Evolutionary conservation across 1,140 invertebrate genomes (phyloP).

Genomic region (Zaprionus lachaisei): DNA sequence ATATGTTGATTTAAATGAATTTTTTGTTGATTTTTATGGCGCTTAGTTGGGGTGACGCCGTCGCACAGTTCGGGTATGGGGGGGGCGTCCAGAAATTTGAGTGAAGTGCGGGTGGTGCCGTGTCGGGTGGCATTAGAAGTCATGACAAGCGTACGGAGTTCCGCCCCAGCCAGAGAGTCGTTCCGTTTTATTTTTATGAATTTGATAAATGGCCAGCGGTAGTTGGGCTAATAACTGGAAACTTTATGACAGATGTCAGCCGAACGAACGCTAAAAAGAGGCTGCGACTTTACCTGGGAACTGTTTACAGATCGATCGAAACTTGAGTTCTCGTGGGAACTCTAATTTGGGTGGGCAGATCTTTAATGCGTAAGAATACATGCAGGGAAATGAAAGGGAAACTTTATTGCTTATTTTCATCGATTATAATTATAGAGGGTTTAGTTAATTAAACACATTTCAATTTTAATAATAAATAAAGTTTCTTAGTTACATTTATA

Average conservation of each 20-base stretch:
- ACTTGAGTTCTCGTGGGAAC: slow-evolving; percentile 17
- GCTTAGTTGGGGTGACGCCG: slow-evolving; percentile 44
- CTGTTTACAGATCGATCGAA: slow-evolving; percentile 33
- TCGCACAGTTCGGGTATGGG: not conserved
- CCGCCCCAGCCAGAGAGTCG: slow-evolving; percentile 1
- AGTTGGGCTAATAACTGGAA: slow-evolving; percentile 74
- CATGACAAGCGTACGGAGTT: slow-evolving; percentile 34
- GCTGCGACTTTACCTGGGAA: slow-evolving; percentile 36
- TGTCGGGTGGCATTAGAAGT: slow-evolving; percentile 64
- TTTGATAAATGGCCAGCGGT: slow-evolving; percentile 73
- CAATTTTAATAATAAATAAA: no score
- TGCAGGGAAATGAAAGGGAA: not conserved
- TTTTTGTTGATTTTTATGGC: slow-evolving; percentile 82
- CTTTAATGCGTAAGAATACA: not conserved
- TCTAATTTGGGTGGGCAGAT: not conserved
- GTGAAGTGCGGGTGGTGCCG: slow-evolving; percentile 58
- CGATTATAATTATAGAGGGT: not conserved
- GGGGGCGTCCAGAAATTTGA: slow-evolving; percentile 40
- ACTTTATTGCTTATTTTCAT: not conserved
- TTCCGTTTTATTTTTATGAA: slow-evolving; percentile 75
- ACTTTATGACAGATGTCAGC: slow-evolving; percentile 58
- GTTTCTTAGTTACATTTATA: no score
- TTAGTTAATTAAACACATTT: not conserved
- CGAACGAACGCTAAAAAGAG: slow-evolving; percentile 13
- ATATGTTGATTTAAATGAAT: slow-evolving; percentile 83